Evolutionary conservation across 1,140 invertebrate genomes (phyloP).

Genomic region (Eurosta solidaginis): DNA sequence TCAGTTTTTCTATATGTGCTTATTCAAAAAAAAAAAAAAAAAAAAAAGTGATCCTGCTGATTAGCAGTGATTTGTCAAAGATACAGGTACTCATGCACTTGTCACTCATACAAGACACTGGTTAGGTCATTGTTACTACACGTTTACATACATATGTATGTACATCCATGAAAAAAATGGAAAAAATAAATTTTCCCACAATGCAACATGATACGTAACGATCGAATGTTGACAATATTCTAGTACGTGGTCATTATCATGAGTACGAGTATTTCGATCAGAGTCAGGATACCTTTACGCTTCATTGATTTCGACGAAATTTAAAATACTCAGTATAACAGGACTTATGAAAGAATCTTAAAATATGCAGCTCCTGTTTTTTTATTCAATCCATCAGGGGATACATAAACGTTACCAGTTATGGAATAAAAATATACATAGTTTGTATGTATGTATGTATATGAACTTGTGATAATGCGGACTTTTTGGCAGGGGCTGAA

Average conservation of each 20-base stretch:
- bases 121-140: background rate
- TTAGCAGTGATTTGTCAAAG: background rate
- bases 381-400: no score
- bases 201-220: background rate
- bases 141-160: no score
- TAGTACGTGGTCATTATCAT: background rate
- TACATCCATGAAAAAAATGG: background rate
- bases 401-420: no score
- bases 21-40: no score
- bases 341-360: background rate
- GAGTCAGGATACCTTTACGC: background rate
- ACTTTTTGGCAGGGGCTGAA: no score
- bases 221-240: background rate
- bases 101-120: background rate
- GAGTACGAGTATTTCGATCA: background rate
- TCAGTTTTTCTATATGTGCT: no score
- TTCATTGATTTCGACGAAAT: background rate
- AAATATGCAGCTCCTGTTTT: no score
- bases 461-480: background rate
- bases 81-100: background rate
- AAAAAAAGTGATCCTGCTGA: background rate
- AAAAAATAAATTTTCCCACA: background rate
- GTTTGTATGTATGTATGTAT: no score
- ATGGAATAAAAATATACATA: no score
- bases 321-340: background rate